Percentiles rank a stretch among this genome's conserved stretches.
phyloP scores from a whole-genome alignment of 2,888 invertebrate genomes.

The Agriotes lineatus region DNA sequence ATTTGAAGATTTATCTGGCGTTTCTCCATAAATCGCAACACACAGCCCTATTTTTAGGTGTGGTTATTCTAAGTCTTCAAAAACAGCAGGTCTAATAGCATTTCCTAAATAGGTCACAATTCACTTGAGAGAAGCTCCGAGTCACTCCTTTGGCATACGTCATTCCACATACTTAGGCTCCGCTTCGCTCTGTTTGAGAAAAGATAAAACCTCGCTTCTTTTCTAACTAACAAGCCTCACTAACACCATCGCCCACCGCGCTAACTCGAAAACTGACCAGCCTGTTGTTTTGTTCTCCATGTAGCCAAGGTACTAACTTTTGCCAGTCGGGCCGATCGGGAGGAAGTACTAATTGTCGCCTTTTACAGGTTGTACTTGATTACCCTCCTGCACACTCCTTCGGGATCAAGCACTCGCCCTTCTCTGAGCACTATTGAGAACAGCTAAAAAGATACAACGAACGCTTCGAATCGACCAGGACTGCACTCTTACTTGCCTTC shows the following conservation, averaged over 20 bases:
- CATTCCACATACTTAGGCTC: conserved; percentile 78
- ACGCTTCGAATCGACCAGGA: conserved; percentile 18
- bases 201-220: conserved; percentile 59
- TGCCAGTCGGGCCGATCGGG: too few species aligned
- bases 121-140: conserved; percentile 74
- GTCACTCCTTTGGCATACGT: conserved; percentile 83
- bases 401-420: conserved; percentile 89
- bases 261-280: not conserved
- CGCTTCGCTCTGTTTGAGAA: conserved; percentile 55
- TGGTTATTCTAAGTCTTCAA: conserved; percentile 15
- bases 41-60: not conserved
- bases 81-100: conserved; percentile 22
- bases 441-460: conserved; percentile 14
- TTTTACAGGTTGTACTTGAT: conserved; percentile 73
- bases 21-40: not conserved
- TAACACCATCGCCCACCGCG: conserved; percentile 2
- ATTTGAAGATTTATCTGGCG: not conserved
- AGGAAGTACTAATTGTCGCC: not conserved
- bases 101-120: conserved; percentile 64
- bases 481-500: conserved; percentile 16
- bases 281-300: too few species aligned
- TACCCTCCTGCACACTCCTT: conserved; percentile 80
- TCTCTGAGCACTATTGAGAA: conserved; percentile 67
- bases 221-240: conserved; percentile 29
- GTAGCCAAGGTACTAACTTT: not conserved